Base-by-base conservation (phyloP, 2,888 invertebrate species). In the Serrognathus titanus region DNA sequence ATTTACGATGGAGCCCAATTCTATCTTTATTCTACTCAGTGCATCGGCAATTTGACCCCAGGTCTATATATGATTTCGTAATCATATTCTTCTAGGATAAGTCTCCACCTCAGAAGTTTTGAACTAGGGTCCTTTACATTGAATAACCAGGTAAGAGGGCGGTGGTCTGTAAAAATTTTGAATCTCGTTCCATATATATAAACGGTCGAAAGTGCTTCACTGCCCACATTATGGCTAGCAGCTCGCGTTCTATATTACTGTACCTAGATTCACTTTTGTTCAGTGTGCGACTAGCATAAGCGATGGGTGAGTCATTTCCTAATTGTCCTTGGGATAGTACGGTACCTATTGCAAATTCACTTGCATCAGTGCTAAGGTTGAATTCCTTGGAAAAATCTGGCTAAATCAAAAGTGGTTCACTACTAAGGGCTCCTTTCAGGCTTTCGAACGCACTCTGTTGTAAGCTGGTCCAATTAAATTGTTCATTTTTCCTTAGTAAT, bases 351-450 rank as follows among this genome's bases (percentile, higher is more conserved):
- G 38, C 38, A 13, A 46, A 36, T 16, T 53, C 36, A 12, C 55
- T 55, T 11, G 58, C 55, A 11, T 55, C 58, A 2, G 58, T 58
- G 10, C 55, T 58, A n/a, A 55, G 9, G 11, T 16, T 12, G 40
- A 59, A 53, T 13, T 49, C 31, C 37, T 55, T 49, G 3, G 47
- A 1, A 45, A 59, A 59, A 46, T 59, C 53, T 1, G 55, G 55
- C 12, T 59, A 59, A 7, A 38, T 13, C 13, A 35, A 46, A 31
- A 59, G 50, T 10, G 55, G 56, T 9, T 52, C 45, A 37, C 53
- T 59, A 4, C 20, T 56, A 12, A 56, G 36, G 53, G 6, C 36
- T 50, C 46, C 41, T 56, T 59, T 16, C 53, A 59, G 2, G 36
- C n/a, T 12, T 53, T 10, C 16, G 56, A 56, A 3, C 45, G 20